Conservation (phyloP, 2,797 vertebrate genomes). For the Melopsittacus undulatus region DNA sequence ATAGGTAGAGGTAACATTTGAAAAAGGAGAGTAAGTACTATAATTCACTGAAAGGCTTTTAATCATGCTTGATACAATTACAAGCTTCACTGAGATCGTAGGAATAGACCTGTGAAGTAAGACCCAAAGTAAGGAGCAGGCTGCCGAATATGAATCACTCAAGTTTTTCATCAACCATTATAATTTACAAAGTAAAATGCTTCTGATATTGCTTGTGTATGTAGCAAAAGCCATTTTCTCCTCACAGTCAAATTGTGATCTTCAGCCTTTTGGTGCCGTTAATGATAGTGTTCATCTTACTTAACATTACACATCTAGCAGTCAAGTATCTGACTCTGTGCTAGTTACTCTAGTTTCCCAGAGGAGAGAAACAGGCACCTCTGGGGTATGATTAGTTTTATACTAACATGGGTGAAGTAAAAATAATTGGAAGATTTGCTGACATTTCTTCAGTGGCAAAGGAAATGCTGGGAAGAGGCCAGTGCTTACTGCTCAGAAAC, state of each 20-base stretch:
- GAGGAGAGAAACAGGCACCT: neutral
- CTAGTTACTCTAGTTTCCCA: neutral
- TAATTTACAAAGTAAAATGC: neutral
- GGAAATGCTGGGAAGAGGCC: neutral
- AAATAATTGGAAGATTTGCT: neutral
- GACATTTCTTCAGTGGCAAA: neutral
- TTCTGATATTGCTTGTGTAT: neutral
- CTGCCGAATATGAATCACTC: neutral
- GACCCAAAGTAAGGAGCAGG: neutral
- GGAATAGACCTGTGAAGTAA: neutral
- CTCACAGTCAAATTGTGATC: neutral
- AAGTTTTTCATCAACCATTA: neutral
- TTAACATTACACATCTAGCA: neutral
- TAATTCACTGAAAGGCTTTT: neutral
- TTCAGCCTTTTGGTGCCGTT: neutral
- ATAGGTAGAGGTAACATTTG: neutral
- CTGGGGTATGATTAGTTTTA: neutral
- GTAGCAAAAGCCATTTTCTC: neutral
- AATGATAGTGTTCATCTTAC: neutral
- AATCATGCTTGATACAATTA: neutral
- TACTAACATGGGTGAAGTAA: neutral
- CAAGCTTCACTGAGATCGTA: neutral
- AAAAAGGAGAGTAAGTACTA: neutral
- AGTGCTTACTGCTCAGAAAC: accelerated
- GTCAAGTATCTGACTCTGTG: neutral